These are phyloP conservation scores for Orchestia grillus DNA, from an alignment of 1,140 invertebrate species.

Conservation along the genomic window DNA sequence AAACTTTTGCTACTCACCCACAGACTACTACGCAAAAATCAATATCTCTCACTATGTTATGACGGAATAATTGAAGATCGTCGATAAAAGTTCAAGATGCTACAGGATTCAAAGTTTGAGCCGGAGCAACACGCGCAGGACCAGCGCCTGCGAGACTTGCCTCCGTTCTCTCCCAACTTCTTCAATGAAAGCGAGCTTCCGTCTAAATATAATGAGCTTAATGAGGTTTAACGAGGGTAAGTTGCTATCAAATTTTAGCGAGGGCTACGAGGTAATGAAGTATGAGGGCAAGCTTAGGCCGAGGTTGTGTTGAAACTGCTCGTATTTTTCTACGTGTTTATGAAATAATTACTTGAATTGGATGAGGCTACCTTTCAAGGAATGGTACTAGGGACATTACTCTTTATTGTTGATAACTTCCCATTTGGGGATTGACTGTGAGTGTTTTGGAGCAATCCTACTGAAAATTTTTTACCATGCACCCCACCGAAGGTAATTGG, in stretches of 20 bases:
- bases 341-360: neutral
- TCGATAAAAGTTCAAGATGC: neutral
- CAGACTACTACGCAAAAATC: neutral
- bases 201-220: neutral
- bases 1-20: neutral
- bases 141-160: neutral
- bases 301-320: neutral
- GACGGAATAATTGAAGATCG: neutral
- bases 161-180: neutral
- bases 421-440: neutral
- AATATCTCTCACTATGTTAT: neutral
- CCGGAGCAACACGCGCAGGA: no score
- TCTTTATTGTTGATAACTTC: neutral
- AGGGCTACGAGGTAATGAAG: neutral
- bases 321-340: neutral
- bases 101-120: neutral
- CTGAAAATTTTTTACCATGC: no score
- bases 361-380: neutral
- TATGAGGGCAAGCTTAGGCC: neutral
- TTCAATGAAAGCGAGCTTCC: neutral
- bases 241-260: neutral
- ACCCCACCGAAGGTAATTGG: no score
- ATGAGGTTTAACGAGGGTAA: neutral
- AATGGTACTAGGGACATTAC: neutral
- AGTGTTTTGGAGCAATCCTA: neutral